Conservation (phyloP, 2,113 vertebrate species). For the Nothocercus julius region DNA sequence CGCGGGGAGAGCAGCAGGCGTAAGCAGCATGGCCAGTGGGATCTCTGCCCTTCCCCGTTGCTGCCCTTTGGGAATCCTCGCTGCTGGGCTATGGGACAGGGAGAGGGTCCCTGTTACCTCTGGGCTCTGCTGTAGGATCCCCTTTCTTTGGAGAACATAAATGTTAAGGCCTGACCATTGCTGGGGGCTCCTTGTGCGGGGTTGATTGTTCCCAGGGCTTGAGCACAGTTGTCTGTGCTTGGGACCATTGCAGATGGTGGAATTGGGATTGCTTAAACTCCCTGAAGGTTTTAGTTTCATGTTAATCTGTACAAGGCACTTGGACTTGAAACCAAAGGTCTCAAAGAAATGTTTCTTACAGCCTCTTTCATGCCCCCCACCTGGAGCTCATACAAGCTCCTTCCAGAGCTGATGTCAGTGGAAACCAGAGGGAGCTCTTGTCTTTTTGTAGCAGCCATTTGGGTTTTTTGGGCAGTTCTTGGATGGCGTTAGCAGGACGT, state of each 20-base stretch:
- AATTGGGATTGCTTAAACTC: neutral
- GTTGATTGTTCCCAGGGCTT: neutral
- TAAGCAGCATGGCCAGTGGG: too few species aligned
- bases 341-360: neutral
- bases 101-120: neutral
- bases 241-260: neutral
- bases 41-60: neutral
- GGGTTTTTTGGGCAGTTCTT: neutral
- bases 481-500: neutral
- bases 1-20: too few species aligned
- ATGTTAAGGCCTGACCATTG: neutral
- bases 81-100: neutral
- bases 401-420: neutral
- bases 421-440: accelerated
- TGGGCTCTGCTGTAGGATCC: neutral
- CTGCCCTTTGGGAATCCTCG: neutral
- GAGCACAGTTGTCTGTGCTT: neutral
- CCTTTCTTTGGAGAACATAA: neutral
- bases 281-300: accelerated
- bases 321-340: neutral
- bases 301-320: neutral
- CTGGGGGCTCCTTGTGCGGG: accelerated
- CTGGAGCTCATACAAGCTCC: neutral
- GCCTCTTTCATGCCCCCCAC: neutral
- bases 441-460: neutral